Evolutionary conservation across 2,797 vertebrate species (phyloP).

Genomic region (Anabacerthia variegaticeps): DNA sequence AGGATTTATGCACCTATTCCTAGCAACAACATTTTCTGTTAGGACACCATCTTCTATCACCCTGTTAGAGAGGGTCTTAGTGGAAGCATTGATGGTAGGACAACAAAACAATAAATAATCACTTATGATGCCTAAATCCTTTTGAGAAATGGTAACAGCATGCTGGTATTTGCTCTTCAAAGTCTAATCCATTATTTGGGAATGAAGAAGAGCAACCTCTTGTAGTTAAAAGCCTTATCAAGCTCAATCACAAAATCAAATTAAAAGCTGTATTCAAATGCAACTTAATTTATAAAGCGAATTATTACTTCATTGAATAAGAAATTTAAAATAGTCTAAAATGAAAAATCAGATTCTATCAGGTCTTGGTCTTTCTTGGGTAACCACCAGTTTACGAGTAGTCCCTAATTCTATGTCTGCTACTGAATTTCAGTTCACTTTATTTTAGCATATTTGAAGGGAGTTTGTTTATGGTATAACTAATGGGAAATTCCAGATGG

Average conservation of each 20-base stretch:
- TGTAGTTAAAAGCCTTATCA: background rate
- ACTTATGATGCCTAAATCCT: background rate
- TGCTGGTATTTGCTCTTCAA: conserved; percentile 18
- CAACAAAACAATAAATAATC: background rate
- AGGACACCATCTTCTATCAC: background rate
- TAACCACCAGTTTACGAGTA: background rate
- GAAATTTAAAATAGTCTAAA: conserved; percentile 4
- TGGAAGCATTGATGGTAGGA: background rate
- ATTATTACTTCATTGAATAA: background rate
- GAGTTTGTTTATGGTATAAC: conserved; percentile 24
- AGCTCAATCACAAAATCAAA: conserved; percentile 6
- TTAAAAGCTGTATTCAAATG: background rate
- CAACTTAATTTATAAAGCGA: background rate
- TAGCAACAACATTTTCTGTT: background rate
- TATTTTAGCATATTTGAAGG: conserved; percentile 8
- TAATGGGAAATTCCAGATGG: conserved; percentile 58
- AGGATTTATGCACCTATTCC: background rate
- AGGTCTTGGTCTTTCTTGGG: background rate
- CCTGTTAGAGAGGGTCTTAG: background rate
- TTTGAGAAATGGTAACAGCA: background rate
- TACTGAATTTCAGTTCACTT: conserved; percentile 31
- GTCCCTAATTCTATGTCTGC: background rate
- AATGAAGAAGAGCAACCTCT: background rate
- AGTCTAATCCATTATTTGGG: background rate
- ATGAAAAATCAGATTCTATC: conserved; percentile 30